phyloP scores from a whole-genome alignment of 2,797 vertebrate species.

The Jordanella pulchra region DNA sequence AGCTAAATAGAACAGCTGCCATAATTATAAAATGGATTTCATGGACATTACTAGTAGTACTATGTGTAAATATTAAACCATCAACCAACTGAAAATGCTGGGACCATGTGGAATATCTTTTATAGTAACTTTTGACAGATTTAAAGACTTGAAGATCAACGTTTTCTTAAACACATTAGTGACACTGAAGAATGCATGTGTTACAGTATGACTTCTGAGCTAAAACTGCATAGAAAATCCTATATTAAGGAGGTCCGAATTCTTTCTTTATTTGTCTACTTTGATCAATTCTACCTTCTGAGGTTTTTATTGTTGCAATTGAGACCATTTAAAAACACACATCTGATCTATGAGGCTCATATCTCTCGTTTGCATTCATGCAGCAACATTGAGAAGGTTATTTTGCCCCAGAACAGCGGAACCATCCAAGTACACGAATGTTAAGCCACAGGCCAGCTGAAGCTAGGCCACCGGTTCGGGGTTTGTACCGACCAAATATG shows the following conservation, averaged over 20 bases:
- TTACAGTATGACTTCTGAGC: slow-evolving; percentile 2
- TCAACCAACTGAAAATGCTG: neutral
- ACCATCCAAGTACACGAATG: slow-evolving; percentile 36
- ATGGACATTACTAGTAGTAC: neutral
- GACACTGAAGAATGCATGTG: slow-evolving; percentile 18
- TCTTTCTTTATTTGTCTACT: slow-evolving; percentile 38
- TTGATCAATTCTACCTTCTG: slow-evolving; percentile 44
- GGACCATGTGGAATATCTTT: neutral
- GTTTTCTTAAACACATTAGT: slow-evolving; percentile 1
- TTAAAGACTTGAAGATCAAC: neutral
- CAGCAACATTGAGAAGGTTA: slow-evolving; percentile 14
- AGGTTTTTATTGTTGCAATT: slow-evolving; percentile 56
- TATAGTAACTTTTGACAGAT: neutral
- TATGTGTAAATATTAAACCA: neutral
- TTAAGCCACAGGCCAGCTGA: slow-evolving; percentile 14
- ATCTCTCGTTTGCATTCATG: slow-evolving; percentile 26
- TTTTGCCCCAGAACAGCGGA: slow-evolving; percentile 21
- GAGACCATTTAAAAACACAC: slow-evolving; percentile 51
- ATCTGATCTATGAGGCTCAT: slow-evolving; percentile 25
- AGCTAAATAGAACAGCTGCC: neutral
- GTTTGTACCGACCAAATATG: slow-evolving; percentile 15
- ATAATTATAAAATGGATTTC: neutral
- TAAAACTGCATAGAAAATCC: slow-evolving; percentile 45
- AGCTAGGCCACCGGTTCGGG: slow-evolving; percentile 9
- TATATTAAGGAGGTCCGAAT: slow-evolving; percentile 29